These are phyloP conservation scores for Colaptes auratus DNA, from an alignment of 2,113 vertebrate species.

Conservation along the genomic window DNA sequence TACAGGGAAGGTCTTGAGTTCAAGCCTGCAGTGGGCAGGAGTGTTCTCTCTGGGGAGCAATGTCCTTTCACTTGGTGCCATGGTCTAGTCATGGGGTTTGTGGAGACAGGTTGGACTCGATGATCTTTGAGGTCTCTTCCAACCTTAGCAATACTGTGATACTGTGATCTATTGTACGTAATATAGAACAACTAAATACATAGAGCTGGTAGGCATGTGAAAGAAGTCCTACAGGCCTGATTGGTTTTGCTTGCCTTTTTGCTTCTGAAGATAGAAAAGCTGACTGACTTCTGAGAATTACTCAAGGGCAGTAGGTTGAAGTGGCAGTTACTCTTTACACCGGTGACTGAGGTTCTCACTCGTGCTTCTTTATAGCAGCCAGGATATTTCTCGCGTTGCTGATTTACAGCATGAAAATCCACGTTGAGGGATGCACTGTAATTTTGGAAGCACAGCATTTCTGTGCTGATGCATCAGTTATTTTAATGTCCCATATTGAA, in stretches of 20 bases:
- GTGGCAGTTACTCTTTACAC: slow-evolving; percentile 15
- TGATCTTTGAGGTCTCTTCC: too few species aligned
- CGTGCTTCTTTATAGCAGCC: not conserved
- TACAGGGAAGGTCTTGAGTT: too few species aligned
- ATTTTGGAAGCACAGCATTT: not conserved
- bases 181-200: not conserved
- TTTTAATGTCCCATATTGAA: not conserved
- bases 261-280: not conserved
- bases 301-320: slow-evolving; percentile 5
- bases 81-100: too few species aligned
- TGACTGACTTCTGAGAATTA: slow-evolving; percentile 5
- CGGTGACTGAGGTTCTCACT: not conserved
- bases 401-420: slow-evolving; percentile 2
- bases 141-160: too few species aligned
- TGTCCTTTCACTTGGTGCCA: too few species aligned
- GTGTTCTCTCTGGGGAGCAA: too few species aligned
- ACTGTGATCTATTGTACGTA: accelerated
- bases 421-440: not conserved
- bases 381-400: not conserved
- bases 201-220: not conserved
- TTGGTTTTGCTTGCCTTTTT: slow-evolving; percentile 7
- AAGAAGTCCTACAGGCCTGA: not conserved
- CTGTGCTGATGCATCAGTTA: not conserved
- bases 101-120: too few species aligned
- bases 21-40: too few species aligned